Conservation (phyloP, 2,113 vertebrate species). For the Dipodomys merriami region DNA sequence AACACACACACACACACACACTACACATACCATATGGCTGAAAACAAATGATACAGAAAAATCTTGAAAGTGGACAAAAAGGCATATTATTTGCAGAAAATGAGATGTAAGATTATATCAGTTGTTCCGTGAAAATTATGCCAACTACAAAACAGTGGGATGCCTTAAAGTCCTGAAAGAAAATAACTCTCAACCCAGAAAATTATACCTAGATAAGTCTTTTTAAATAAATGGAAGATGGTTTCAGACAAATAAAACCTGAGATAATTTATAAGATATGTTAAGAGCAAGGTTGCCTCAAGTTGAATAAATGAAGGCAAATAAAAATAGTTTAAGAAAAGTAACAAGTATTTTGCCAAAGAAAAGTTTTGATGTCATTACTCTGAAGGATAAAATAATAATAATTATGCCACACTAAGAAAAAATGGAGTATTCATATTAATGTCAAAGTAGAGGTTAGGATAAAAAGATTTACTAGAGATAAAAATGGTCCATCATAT, state of each 20-base stretch:
- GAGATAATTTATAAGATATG: not conserved
- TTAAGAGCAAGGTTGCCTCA: not conserved
- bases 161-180: not conserved
- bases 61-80: not conserved
- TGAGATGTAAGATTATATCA: not conserved
- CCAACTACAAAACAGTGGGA: not conserved
- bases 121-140: not conserved
- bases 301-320: not conserved
- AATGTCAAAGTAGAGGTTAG: slow-evolving; percentile 21
- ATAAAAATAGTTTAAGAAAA: not conserved
- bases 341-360: not conserved
- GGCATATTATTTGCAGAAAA: not conserved
- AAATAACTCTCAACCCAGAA: not conserved
- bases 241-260: not conserved
- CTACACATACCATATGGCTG: not conserved
- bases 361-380: not conserved
- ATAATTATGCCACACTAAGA: not conserved
- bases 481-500: not conserved
- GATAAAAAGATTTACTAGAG: not conserved
- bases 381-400: slow-evolving; percentile 15
- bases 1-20: not conserved
- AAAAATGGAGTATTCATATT: not conserved
- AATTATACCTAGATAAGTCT: not conserved
- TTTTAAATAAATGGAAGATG: not conserved
- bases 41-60: slow-evolving; percentile 23